Evolutionary conservation across 2,113 vertebrate species (phyloP), one percentile per base, ranked within the genome.

Genomic region (Macaca nemestrina): DNA sequence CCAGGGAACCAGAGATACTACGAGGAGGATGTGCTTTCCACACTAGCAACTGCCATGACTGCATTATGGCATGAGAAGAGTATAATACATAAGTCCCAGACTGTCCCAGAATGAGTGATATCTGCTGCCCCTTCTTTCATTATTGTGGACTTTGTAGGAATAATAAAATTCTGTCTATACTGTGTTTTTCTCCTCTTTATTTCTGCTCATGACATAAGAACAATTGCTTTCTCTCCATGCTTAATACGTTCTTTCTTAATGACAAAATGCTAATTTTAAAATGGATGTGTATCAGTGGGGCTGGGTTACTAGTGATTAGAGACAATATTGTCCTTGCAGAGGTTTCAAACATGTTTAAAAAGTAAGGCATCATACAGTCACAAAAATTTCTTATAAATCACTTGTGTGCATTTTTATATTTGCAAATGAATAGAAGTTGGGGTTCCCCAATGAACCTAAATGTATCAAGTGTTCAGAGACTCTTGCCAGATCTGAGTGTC

Each of bases 181-280:
- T 6, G 3, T 5, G 12, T 64, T 83, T 59, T 61, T 72, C 13
- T 48, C 72, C 27, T 48, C 32, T 84, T 25, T 40, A 67, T 59
- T 86, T 70, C 83, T 78, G 14, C 27, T 22, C 6, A 3, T 6
- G n/a, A 23, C 80, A 72, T 45, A 55, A 43, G 18, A 70, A 12
- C 0, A 64, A 59, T 3, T 48, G 50, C 17, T n/a, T 55, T 89
- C 30, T 92, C 81, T 85, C 17, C 38, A n/a, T 1, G 8, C 43
- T 67, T 27, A 23, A 57, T 20, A 2, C 45, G 6, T 9, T 86
- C 35, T 32, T 90, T 90, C 96, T 48, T 90, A 85, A 38, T 78
- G 73, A 72, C 82, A 88, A 92, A 97, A 93, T 80, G 81, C 75
- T 82, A n/a, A 38, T 35, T 89, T 87, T 35, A 18, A 14, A 92